phyloP scores from a whole-genome alignment of 2,888 invertebrate species.

The Pachydiplax longipennis region DNA sequence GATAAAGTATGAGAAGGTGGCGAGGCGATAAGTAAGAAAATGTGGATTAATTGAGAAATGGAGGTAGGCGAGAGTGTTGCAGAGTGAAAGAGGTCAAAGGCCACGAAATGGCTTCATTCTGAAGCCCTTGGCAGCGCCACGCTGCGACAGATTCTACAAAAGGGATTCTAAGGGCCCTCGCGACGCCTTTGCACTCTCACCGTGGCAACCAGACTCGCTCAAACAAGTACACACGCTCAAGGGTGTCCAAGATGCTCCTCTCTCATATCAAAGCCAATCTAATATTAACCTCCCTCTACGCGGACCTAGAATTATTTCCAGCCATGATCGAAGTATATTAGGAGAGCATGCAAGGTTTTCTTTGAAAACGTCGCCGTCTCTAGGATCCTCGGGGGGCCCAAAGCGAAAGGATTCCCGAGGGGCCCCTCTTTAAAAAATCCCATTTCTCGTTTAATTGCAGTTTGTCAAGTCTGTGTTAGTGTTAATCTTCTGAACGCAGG shows the following conservation, averaged over 20 bases:
- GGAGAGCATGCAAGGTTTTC: too few relatives aligned
- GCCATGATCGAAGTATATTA: too few relatives aligned
- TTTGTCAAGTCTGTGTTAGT: too few relatives aligned
- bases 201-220: not conserved
- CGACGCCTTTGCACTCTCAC: not conserved
- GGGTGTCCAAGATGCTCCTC: not conserved
- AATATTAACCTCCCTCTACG: too few relatives aligned
- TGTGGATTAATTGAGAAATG: not conserved
- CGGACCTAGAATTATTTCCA: too few relatives aligned
- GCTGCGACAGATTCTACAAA: not conserved
- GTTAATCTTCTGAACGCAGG: too few relatives aligned
- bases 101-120: slow-evolving; percentile 26
- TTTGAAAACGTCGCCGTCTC: too few relatives aligned
- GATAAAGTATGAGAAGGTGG: not conserved
- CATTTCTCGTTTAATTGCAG: too few relatives aligned
- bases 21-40: not conserved
- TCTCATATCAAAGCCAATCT: not conserved
- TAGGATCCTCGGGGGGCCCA: too few relatives aligned
- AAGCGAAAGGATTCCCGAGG: too few relatives aligned
- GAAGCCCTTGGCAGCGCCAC: slow-evolving; percentile 2
- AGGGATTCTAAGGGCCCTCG: not conserved
- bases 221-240: not conserved
- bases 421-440: too few relatives aligned
- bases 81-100: not conserved
- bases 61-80: not conserved